These are phyloP conservation scores for Meganola albula DNA, from an alignment of 2,888 invertebrate species.

Conservation along the genomic window DNA sequence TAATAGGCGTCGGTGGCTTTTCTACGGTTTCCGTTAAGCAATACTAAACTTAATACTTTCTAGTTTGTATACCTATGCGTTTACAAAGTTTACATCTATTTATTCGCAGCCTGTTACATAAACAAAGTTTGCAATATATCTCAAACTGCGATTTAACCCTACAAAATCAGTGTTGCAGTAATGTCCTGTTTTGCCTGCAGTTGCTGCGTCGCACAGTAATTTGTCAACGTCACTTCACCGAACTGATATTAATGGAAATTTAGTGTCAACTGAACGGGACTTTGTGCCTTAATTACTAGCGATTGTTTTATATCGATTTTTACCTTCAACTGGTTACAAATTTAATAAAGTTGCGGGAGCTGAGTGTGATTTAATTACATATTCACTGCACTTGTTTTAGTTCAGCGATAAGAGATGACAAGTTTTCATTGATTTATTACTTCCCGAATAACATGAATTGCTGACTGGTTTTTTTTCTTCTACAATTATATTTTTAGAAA, in stretches of 20 bases:
- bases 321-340: constrained; percentile 17
- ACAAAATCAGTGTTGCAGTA: constrained; percentile 21
- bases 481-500: no score
- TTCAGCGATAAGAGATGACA: not conserved
- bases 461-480: no score
- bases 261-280: constrained; percentile 53
- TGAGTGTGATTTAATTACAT: constrained; percentile 10
- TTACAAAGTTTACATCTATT: no score
- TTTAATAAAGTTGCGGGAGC: constrained; percentile 12
- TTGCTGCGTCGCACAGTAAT: constrained; percentile 39
- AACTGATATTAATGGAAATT: constrained; percentile 59
- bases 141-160: constrained; percentile 20
- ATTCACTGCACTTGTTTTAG: constrained; percentile 3
- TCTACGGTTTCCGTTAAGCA: no score
- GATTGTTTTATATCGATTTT: constrained; percentile 48
- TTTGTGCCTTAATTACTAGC: constrained; percentile 50
- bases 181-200: constrained; percentile 22
- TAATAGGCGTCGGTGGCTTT: no score
- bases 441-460: no score
- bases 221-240: constrained; percentile 53
- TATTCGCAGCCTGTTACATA: no score
- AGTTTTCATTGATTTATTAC: not conserved
- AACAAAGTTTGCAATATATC: constrained; percentile 10
- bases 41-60: no score
- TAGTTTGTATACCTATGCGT: no score